Base-by-base conservation (phyloP, 2,888 invertebrate genomes). In the Alsophila aescularia region DNA sequence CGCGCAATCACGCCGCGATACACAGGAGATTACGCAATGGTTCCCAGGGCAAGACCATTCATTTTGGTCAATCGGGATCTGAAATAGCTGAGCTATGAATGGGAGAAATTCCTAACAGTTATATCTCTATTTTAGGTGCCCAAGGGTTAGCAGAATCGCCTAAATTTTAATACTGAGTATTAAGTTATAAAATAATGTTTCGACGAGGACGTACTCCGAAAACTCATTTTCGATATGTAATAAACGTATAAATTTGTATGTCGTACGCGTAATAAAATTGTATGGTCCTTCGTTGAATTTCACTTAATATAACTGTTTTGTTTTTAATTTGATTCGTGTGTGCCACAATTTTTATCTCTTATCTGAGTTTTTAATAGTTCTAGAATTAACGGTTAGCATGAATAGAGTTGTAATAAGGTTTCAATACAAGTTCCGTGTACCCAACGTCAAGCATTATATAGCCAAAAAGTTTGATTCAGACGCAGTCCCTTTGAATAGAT, bases 101-200 rank as follows among this genome's bases (percentile, higher is more conserved):
- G 75, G 73, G 64, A 63, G 64, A 69, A 70, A 81, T 78, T 81
- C 75, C 75, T 71, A 71, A 72, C 73, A 72, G 74, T 73, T 73
- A 69, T 66, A 72, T 72, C 68, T 64, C 70, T 72, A 74, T 74
- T 81, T 71, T 61, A 71, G 72, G 67, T 53, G 37, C 45, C 54
- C 54, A n/a, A n/a, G 54, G 55, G 61, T 47, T 51, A 48, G 43
- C 41, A 16, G 47, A 32, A 39, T 35, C 56, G 34, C 58, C 58
- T 61, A 57, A 58, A 44, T 31, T 54, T 42, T 62, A 52, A 51
- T 44, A 50, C 41, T 16, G 40, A 34, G 34, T 45, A 50, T 52
- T 40, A 47, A 37, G 49, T 57, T 40, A 52, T 58, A 62, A 54
- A 58, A 57, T 49, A 52, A 54, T 50, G 52, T 55, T 56, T 57